Percentiles rank a stretch among this genome's conserved stretches.
Conservation (phyloP, 2,113 vertebrate genomes). For the Lamprologus sp. region DNA sequence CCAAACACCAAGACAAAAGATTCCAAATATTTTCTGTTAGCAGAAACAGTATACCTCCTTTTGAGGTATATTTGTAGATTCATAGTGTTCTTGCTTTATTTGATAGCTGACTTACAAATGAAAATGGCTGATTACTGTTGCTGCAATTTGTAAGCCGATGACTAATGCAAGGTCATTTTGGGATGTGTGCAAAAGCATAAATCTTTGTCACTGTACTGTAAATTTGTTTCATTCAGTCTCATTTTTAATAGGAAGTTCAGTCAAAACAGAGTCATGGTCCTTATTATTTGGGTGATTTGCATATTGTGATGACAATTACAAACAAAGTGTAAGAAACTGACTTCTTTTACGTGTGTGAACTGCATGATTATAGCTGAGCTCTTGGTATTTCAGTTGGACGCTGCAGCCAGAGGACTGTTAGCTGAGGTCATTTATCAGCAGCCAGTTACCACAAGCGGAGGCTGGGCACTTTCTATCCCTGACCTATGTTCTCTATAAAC, state of each 20-base stretch:
- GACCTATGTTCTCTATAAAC: slow-evolving; percentile 47
- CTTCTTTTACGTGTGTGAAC: not conserved
- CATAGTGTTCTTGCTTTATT: not conserved
- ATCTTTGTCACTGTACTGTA: not conserved
- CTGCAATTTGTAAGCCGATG: not conserved
- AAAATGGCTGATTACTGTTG: not conserved
- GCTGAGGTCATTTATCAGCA: slow-evolving; percentile 49
- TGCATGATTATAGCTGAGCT: not conserved
- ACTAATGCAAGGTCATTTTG: not conserved
- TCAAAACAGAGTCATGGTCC: not conserved
- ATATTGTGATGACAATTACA: not conserved
- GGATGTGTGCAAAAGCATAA: not conserved
- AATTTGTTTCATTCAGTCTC: not conserved
- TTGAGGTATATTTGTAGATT: not conserved
- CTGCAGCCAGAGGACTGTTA: slow-evolving; percentile 15
- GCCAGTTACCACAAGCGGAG: slow-evolving; percentile 1
- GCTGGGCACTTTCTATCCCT: slow-evolving; percentile 19
- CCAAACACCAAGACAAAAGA: not conserved
- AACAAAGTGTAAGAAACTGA: not conserved
- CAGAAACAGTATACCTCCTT: not conserved
- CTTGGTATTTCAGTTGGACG: slow-evolving; percentile 23
- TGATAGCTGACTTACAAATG: not conserved
- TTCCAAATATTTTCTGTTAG: not conserved
- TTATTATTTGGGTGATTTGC: not conserved
- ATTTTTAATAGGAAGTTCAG: not conserved